Evolutionary conservation across 2,888 invertebrate species (phyloP).

Genomic region (Caenorhabditis auriculariae): DNA sequence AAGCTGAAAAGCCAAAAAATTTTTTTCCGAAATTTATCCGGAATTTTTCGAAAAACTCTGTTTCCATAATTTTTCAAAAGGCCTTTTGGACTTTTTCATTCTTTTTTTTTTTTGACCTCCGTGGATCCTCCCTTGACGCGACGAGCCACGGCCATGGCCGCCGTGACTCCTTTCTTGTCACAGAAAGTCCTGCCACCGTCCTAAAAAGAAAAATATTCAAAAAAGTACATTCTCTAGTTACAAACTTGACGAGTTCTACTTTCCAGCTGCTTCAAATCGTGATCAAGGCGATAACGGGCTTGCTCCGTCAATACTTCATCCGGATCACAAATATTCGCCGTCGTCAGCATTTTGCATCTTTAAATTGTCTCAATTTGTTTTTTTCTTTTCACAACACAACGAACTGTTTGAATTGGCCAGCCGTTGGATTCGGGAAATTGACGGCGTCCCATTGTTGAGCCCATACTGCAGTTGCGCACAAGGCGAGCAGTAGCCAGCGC

Average conservation of each 20-base stretch:
- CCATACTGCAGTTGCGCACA: neutral
- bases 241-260: slow-evolving; percentile 46
- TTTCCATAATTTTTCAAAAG: neutral
- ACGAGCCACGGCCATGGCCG: slow-evolving; percentile 53
- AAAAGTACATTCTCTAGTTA: neutral
- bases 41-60: neutral
- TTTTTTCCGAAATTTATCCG: neutral
- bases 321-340: slow-evolving; percentile 57
- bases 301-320: slow-evolving; percentile 53
- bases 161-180: slow-evolving; percentile 59
- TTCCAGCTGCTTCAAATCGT: slow-evolving; percentile 55
- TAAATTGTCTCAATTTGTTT: neutral
- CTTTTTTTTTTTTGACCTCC: too few relatives aligned
- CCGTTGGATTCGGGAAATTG: slow-evolving; percentile 57
- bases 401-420: slow-evolving; percentile 36
- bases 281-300: slow-evolving; percentile 52
- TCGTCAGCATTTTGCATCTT: slow-evolving; percentile 44
- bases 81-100: too few relatives aligned
- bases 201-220: slow-evolving; percentile 14
- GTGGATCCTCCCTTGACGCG: slow-evolving; percentile 52
- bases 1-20: too few relatives aligned
- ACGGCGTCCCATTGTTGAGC: slow-evolving; percentile 50
- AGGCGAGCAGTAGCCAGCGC: neutral
- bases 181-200: slow-evolving; percentile 50
- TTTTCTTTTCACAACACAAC: neutral